phyloP scores from a whole-genome alignment of 92 coral and sea anemone species.

The Siderastrea radians region DNA sequence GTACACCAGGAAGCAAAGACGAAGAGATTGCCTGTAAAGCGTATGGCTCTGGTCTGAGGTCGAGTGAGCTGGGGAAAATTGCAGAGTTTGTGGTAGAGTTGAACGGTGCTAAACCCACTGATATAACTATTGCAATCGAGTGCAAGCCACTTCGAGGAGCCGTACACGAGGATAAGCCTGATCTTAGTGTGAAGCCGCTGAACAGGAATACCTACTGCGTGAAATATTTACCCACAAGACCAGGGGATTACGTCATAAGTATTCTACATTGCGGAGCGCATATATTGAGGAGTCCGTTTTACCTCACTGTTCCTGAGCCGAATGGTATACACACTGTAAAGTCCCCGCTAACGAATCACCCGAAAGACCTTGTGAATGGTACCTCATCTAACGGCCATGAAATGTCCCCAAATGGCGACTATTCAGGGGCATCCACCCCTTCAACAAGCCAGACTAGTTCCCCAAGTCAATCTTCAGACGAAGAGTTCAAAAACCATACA shows the following conservation, averaged over 20 bases:
- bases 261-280: constrained; percentile 94
- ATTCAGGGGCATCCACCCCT: background rate
- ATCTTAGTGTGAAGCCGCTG: constrained; percentile 88
- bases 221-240: constrained; percentile 90
- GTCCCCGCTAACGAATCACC: background rate
- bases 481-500: constrained; percentile 13
- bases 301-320: constrained; percentile 85
- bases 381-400: constrained; percentile 15
- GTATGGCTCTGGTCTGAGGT: constrained; percentile 87
- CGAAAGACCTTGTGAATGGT: constrained; percentile 9
- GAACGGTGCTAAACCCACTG: constrained; percentile 95
- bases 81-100: constrained; percentile 94
- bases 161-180: constrained; percentile 85
- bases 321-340: constrained; percentile 13
- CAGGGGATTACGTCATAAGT: constrained; percentile 94
- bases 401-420: background rate
- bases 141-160: constrained; percentile 86
- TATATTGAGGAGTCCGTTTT: constrained; percentile 94
- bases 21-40: constrained; percentile 76
- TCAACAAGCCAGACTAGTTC: constrained; percentile 21
- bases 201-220: constrained; percentile 93
- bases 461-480: constrained; percentile 29
- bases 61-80: constrained; percentile 91
- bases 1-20: constrained; percentile 19
- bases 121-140: constrained; percentile 97